Base-by-base conservation (phyloP, 2,888 invertebrate species). In the Clunio marinus region DNA sequence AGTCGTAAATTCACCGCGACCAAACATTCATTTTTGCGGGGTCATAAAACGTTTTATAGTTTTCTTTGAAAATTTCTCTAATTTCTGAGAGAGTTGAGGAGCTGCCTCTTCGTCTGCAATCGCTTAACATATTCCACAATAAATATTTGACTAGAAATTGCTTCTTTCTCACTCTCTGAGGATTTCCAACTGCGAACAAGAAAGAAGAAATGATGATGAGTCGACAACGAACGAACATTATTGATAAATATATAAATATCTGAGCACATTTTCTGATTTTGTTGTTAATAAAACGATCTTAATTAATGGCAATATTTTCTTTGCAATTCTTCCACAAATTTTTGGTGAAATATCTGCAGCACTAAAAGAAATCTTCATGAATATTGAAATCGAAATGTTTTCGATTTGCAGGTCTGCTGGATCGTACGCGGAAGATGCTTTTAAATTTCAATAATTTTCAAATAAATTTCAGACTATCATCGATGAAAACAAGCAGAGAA, bases 41-140 rank as follows among this genome's bases (percentile, higher is more conserved):
- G 8, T 51, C 17, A 3, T 22, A n/a, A 51, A 7, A 2, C 10
- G 15, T 45, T 15, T 45, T 15, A 22, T 17, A 13, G 41, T n/a
- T 41, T 10, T 41, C 22, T 51, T 51, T 22, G 51, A 51, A 51
- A 51, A 41, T 51, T 51, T 51, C 51, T 51, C 51, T 22, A 17
- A n/a, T 8, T 8, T 32, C 51, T n/a, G n/a, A n/a, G n/a, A n/a
- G 10, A 20, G 4, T 22, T 51, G 51, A 3, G 3, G 5, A 17
- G 51, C 51, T 51, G 51, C 51, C 51, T 51, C 51, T 22, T 51
- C 51, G 20, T 51, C 51, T 51, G 51, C 13, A 17, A 51, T 51
- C 51, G 51, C 22, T n/a, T 51, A 41, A 41, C 10, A 41, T 41
- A 41, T 41, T 41, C 41, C n/a, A n/a, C n/a, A 32, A 7, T 8